Conservation (phyloP, 2,113 vertebrate species). For the Salvelinus alpinus region DNA sequence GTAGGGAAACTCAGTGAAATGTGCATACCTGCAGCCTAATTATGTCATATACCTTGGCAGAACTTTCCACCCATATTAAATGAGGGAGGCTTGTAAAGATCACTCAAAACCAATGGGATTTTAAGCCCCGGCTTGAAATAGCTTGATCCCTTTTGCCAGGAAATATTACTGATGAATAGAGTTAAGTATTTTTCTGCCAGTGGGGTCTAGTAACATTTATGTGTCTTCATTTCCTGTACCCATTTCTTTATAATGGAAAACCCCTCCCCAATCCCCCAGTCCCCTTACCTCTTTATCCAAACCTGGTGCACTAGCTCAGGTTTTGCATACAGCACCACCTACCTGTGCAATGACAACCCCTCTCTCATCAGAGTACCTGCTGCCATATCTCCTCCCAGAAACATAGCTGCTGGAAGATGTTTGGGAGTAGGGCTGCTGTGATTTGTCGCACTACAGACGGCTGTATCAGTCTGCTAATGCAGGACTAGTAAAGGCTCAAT, state of each 20-base stretch:
- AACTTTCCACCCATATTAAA: slow-evolving; percentile 48
- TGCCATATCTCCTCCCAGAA: neutral
- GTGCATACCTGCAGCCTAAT: slow-evolving; percentile 62
- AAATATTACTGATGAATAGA: slow-evolving; percentile 28
- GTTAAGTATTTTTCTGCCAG: slow-evolving; percentile 38
- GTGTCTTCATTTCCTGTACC: slow-evolving; percentile 57
- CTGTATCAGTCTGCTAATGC: too few relatives aligned
- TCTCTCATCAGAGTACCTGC: neutral
- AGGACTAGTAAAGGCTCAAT: too few relatives aligned
- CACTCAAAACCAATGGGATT: slow-evolving; percentile 40
- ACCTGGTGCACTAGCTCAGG: slow-evolving; percentile 24
- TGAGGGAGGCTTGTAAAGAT: slow-evolving; percentile 64
- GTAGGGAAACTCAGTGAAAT: slow-evolving; percentile 12
- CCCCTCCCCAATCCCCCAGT: neutral
- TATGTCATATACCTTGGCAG: slow-evolving; percentile 54
- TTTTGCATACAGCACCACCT: slow-evolving; percentile 59
- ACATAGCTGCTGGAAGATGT: too few relatives aligned
- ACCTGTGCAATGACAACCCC: slow-evolving; percentile 44
- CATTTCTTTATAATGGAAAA: slow-evolving; percentile 35
- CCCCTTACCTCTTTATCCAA: neutral
- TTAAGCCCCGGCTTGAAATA: slow-evolving; percentile 53
- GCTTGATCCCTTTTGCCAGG: slow-evolving; percentile 34
- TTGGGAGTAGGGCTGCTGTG: neutral
- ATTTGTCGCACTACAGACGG: neutral
- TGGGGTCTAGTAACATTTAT: slow-evolving; percentile 35